Evolutionary conservation across 2,888 invertebrate species (phyloP), one percentile per base, ranked within the genome.

Genomic region (Lacanobia wlatinum): DNA sequence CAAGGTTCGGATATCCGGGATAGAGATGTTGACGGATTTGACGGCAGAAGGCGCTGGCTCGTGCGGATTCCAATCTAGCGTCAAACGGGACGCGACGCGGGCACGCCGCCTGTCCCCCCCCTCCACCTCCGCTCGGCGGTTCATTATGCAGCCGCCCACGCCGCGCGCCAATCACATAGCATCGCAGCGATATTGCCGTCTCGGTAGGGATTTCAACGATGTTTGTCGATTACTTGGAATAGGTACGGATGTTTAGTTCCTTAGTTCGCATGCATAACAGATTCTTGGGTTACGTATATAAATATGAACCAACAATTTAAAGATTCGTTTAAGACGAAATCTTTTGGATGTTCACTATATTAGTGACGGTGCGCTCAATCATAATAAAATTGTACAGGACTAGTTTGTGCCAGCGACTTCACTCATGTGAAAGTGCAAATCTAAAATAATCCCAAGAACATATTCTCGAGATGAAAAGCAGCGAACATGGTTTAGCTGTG

Each of bases 81-180:
- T 88, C 88, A 89, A 90, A 87, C 89, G 89, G 87, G 88, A 89
- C 86, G 87, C 86, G 86, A 85, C 83, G 82, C 84, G 84, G 76
- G 80, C 63, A 71, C 69, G 73, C 63, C 63, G 69, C 68, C 78
- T 78, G 80, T 76, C 73, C 75, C 76, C 84, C 78, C 84, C 83
- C 87, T 86, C 80, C 79, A 87, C 87, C 82, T 86, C 87, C 86
- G 82, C 89, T 86, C 84, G 87, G 83, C 88, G 92, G 93, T 94
- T 95, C 95, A 95, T 96, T 95, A 95, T 95, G 95, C 95, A 94
- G 92, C 93, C 94, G 91, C 94, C 94, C 94, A 92, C 93, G 90
- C 92, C 91, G 89, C 92, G 94, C 94, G 94, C 95, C 95, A 94
- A 95, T 95, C 96, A 94, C 94, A 95, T 92, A 92, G 91, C 94